Conservation (phyloP, 2,797 vertebrate genomes). For the Rhyacichthys aspro region DNA sequence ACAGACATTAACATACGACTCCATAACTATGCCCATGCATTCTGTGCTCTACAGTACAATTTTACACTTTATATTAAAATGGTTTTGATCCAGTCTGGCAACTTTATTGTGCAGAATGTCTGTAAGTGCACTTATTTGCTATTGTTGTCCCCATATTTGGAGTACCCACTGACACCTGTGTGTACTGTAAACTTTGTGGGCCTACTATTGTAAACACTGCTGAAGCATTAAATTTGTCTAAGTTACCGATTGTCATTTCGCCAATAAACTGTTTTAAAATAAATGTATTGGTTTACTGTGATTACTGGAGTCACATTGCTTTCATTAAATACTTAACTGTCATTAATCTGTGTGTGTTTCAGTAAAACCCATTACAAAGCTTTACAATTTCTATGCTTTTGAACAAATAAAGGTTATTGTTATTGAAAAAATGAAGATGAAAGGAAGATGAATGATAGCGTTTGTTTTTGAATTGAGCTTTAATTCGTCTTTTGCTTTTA, state of each 20-base stretch:
- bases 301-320: neutral
- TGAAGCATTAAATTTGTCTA: conserved; percentile 9
- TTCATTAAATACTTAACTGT: neutral
- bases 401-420: no score
- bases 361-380: no score
- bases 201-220: conserved; percentile 20
- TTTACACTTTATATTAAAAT: conserved; percentile 1
- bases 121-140: conserved; percentile 71
- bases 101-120: conserved; percentile 47
- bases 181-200: conserved; percentile 7
- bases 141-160: conserved; percentile 19
- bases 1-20: neutral
- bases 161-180: conserved; percentile 6
- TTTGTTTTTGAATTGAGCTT: conserved; percentile 36
- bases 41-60: no score
- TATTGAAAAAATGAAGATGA: no score
- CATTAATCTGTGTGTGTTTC: neutral
- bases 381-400: no score
- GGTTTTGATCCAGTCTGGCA: conserved; percentile 1
- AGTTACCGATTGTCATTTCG: conserved; percentile 41
- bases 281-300: neutral
- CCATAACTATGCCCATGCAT: no score
- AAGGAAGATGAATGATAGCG: neutral
- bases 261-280: conserved; percentile 48
- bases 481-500: conserved; percentile 40